A percentile compares a stretch with the other conserved stretches of the same genome.
Evolutionary conservation across 2,888 invertebrate species (phyloP).

Genomic region (Gari tellinella): DNA sequence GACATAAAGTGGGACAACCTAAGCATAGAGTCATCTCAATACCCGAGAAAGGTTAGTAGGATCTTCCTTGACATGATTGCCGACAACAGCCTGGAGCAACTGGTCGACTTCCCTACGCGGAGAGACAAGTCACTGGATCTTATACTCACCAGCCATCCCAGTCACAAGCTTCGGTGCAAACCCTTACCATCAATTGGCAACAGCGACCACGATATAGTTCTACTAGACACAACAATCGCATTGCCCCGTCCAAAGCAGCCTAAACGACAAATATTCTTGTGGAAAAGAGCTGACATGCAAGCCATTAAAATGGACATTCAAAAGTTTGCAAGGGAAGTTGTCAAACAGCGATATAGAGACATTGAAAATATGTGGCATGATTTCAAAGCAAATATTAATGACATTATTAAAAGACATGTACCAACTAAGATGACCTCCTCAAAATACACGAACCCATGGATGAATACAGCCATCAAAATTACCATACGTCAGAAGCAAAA

Average conservation of each 20-base stretch:
- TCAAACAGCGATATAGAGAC: no score
- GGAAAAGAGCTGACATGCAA: slow-evolving; percentile 14
- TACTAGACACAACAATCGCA: neutral
- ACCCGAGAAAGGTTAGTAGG: neutral
- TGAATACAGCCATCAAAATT: slow-evolving; percentile 23
- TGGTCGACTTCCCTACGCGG: neutral
- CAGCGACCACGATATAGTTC: slow-evolving; percentile 25
- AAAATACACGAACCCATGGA: slow-evolving; percentile 23
- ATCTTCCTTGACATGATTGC: neutral
- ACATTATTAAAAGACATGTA: slow-evolving; percentile 6
- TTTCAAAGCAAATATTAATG: no score
- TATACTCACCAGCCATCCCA: slow-evolving; percentile 38
- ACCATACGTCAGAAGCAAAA: slow-evolving; percentile 19
- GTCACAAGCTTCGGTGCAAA: slow-evolving; percentile 34
- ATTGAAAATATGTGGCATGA: no score
- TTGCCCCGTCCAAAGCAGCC: neutral
- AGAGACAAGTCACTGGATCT: slow-evolving; percentile 21
- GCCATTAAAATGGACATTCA: slow-evolving; percentile 9
- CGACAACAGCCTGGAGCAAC: neutral
- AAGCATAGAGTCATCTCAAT: slow-evolving; percentile 3
- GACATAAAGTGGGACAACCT: slow-evolving; percentile 29
- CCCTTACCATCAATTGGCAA: slow-evolving; percentile 36
- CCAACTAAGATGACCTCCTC: slow-evolving; percentile 28
- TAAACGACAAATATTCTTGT: slow-evolving; percentile 1
- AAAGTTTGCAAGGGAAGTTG: no score